Evolutionary conservation across 2,113 vertebrate genomes (phyloP), one percentile per base, ranked within the genome.

Genomic region (Oncorhynchus mykiss): DNA sequence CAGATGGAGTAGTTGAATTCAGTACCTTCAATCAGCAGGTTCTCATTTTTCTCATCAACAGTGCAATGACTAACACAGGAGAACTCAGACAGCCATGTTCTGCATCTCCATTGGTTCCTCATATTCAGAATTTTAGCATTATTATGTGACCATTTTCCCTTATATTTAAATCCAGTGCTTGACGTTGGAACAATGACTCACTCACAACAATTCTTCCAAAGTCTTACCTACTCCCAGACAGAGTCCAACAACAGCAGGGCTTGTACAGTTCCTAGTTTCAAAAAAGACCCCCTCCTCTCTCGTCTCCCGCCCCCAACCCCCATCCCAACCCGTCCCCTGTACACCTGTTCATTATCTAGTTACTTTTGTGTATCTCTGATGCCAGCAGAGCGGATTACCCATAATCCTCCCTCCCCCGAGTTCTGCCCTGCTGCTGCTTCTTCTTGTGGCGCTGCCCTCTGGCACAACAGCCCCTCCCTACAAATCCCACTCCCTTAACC

Each of bases 341-440:
- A 45, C 39, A 45, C 39, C 49, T 80, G 72, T 83, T 89, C 78
- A 79, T 88, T 75, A 85, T 86, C 79, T 67, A 18, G 13, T 54
- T 79, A 78, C 76, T 27, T 67, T 14, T 22, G 62, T 76, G 76
- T 25, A 83, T 71, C 68, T 81, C 77, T 77, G 66, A 84, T 68
- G 76, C 80, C 71, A 79, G 73, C 39, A 45, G 39, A 45, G 39
- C 72, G 77, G 84, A 88, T 89, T 88, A 91, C 82, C 76, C 85
- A 90, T 78, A 88, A 85, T 45, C 82, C 84, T 80, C 79, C 79
- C 51, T 68, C 25, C 22, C 24, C 34, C 12, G 34, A 45, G 76
- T 84, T 85, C 74, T 87, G 81, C 81, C 80, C 79, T 74, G 75
- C 70, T 74, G 75, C 70, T 86, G 86, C 80, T 85, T 78, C 75